A percentile compares a stretch with the other conserved stretches of the same genome.
Conservation (phyloP, 1,140 invertebrate genomes). For the Leptoteleia sp. region DNA sequence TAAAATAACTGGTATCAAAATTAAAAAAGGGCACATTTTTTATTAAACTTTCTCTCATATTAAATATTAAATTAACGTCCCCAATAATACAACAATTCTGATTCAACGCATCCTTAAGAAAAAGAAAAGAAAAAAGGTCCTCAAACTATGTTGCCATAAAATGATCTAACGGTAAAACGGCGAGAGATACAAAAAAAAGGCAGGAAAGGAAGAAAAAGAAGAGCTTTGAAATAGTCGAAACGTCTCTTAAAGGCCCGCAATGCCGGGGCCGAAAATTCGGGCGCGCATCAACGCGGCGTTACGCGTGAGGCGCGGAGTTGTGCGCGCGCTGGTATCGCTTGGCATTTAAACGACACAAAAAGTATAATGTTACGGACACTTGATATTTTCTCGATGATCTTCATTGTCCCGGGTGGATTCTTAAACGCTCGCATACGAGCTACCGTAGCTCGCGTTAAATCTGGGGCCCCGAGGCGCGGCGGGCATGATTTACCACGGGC, state of each 20-base stretch:
- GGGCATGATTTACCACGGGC: conserved; percentile 74
- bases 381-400: conserved; percentile 80
- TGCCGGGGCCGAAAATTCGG: not conserved
- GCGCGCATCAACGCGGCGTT: not conserved
- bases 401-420: conserved; percentile 75
- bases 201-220: too few relatives aligned
- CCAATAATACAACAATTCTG: too few relatives aligned
- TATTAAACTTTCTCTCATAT: too few relatives aligned
- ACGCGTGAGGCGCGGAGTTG: too few relatives aligned
- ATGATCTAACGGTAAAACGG: conserved; percentile 18
- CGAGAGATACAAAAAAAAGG: too few relatives aligned
- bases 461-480: conserved; percentile 43
- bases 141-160: too few relatives aligned
- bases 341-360: conserved; percentile 76
- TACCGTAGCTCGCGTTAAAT: conserved; percentile 68
- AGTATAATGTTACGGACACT: conserved; percentile 80
- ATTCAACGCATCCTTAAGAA: too few relatives aligned
- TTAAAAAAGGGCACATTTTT: too few relatives aligned
- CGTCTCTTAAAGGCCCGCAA: too few relatives aligned
- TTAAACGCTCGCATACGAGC: conserved; percentile 64
- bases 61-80: too few relatives aligned
- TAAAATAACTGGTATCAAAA: too few relatives aligned
- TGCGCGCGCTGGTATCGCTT: conserved; percentile 39
- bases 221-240: conserved; percentile 9
- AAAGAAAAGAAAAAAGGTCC: too few relatives aligned